Percentiles rank a stretch among this genome's conserved stretches.
Evolutionary conservation across 2,113 vertebrate genomes (phyloP).

Genomic region (Clarias batrachus): DNA sequence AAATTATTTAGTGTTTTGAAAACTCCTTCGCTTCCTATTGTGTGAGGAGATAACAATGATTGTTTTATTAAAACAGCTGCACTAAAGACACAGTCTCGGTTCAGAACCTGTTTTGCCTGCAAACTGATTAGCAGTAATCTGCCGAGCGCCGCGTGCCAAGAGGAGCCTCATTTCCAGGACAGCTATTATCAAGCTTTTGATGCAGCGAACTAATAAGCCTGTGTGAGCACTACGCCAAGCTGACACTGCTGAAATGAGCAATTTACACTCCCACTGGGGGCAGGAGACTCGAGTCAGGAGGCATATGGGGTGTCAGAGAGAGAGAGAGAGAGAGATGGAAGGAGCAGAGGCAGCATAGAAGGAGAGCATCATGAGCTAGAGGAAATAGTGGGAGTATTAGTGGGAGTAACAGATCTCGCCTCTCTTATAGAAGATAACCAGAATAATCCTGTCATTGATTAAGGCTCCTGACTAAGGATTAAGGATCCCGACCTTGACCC

Average conservation of each 20-base stretch:
- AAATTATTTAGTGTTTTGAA: neutral
- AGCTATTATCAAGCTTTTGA: constrained; percentile 30
- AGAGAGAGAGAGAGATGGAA: neutral
- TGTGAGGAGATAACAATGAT: neutral
- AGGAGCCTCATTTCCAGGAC: neutral
- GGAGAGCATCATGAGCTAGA: no score
- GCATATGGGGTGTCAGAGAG: neutral
- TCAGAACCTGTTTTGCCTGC: neutral
- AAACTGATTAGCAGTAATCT: neutral
- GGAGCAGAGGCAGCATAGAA: no score
- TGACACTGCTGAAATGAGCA: constrained; percentile 28
- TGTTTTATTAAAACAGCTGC: neutral
- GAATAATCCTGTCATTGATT: no score
- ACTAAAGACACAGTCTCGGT: neutral
- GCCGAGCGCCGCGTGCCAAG: neutral
- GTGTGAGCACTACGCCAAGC: neutral
- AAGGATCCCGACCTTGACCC: no score
- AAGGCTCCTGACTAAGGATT: no score
- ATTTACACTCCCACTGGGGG: constrained; percentile 13
- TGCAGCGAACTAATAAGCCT: constrained; percentile 22
- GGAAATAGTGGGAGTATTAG: no score
- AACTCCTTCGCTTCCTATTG: neutral
- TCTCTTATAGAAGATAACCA: no score
- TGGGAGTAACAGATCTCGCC: no score
- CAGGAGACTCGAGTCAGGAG: neutral